A percentile compares a stretch with the other conserved stretches of the same genome.
phyloP scores from a whole-genome alignment of 2,113 vertebrate species.

The Silurus asotus region DNA sequence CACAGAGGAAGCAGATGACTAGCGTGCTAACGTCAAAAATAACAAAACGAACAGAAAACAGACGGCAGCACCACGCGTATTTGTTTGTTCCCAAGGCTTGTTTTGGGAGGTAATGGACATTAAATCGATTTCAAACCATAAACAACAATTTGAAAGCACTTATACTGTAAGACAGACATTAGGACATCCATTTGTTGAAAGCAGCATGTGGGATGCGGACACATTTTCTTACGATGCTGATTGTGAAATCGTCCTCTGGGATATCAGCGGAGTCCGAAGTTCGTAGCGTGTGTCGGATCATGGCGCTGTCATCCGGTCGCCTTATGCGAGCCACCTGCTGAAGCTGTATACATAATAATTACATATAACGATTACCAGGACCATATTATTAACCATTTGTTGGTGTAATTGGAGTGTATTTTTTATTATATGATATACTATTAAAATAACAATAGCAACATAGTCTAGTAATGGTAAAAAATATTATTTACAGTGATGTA shows the following conservation, averaged over 20 bases:
- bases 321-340: slow-evolving; percentile 73
- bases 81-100: neutral
- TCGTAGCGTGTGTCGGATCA: slow-evolving; percentile 61
- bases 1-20: slow-evolving; percentile 22
- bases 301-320: slow-evolving; percentile 68
- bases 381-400: no score
- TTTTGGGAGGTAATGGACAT: neutral
- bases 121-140: neutral
- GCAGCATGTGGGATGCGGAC: slow-evolving; percentile 24
- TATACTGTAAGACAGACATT: no score
- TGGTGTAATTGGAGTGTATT: no score
- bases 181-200: neutral
- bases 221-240: slow-evolving; percentile 68
- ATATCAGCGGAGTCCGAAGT: slow-evolving; percentile 70
- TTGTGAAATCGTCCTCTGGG: slow-evolving; percentile 70
- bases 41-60: slow-evolving; percentile 1
- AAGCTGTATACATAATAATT: slow-evolving; percentile 61
- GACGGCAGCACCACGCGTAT: slow-evolving; percentile 15
- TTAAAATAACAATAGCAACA: no score
- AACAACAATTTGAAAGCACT: neutral
- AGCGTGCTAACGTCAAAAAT: neutral
- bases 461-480: no score
- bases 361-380: no score
- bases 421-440: no score
- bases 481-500: no score